These are phyloP conservation scores for Bettongia penicillata DNA, from an alignment of 2,113 vertebrate species.

Conservation along the genomic window DNA sequence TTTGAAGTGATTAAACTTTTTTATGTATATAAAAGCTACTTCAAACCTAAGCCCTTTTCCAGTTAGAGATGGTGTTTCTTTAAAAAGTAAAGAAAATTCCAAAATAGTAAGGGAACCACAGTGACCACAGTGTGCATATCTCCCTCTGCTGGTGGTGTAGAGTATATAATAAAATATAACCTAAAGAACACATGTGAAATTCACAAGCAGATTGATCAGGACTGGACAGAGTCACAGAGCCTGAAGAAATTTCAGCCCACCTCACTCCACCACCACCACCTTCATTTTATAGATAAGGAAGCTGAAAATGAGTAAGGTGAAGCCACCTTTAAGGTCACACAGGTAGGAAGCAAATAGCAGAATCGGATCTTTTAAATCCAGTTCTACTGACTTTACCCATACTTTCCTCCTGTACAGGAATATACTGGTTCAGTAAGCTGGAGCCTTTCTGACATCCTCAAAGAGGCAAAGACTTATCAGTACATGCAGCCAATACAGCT, in stretches of 20 bases:
- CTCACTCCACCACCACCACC: neutral
- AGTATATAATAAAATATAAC: neutral
- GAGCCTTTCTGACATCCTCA: neutral
- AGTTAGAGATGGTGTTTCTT: neutral
- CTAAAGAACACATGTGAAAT: neutral
- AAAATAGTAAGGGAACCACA: neutral
- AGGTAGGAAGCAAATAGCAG: neutral
- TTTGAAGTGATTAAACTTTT: neutral
- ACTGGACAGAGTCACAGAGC: neutral
- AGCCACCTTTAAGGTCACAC: neutral
- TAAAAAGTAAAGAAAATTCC: neutral
- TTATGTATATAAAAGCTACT: neutral
- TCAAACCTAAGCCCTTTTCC: neutral
- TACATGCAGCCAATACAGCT: neutral
- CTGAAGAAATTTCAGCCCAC: neutral
- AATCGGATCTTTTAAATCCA: neutral
- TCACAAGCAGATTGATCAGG: neutral
- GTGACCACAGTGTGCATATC: neutral
- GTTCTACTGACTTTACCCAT: neutral
- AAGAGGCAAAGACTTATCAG: neutral
- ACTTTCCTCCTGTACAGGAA: neutral
- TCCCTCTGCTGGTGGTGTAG: neutral
- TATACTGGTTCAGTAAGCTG: neutral
- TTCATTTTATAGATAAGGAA: neutral
- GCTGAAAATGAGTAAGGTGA: neutral